A percentile compares a stretch with the other conserved stretches of the same genome.
These are phyloP conservation scores for Adelosebastes latens DNA, from an alignment of 2,797 vertebrate genomes.

Conservation along the genomic window DNA sequence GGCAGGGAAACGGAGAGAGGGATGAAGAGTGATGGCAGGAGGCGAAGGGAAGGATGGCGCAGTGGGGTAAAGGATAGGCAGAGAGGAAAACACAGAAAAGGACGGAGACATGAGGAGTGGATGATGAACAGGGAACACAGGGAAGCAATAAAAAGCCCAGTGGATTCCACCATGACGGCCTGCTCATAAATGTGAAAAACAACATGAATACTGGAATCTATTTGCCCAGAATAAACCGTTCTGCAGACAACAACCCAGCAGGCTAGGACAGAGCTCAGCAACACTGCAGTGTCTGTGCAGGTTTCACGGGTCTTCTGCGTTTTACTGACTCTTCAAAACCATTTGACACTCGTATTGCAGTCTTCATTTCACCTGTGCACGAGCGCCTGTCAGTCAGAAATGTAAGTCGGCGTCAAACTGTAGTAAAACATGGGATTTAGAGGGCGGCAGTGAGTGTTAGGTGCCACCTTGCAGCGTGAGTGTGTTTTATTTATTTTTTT, in stretches of 20 bases:
- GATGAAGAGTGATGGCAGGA: constrained; percentile 46
- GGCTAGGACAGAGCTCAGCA: constrained; percentile 18
- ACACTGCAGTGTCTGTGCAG: constrained; percentile 31
- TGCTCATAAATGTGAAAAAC: constrained; percentile 69
- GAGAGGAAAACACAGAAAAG: constrained; percentile 36
- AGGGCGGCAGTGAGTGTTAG: neutral
- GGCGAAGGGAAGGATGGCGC: constrained; percentile 43
- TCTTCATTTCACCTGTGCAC: constrained; percentile 32
- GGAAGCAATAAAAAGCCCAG: constrained; percentile 64
- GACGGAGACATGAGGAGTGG: constrained; percentile 46
- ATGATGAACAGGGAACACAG: constrained; percentile 55
- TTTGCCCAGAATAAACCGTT: constrained; percentile 67
- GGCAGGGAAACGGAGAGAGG: constrained; percentile 38
- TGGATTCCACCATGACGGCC: constrained; percentile 57
- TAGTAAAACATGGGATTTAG: constrained; percentile 32
- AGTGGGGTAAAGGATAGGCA: constrained; percentile 41
- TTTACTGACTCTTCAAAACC: constrained; percentile 26
- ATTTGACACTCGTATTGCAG: constrained; percentile 34
- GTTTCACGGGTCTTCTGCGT: constrained; percentile 43
- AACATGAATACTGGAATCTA: constrained; percentile 62
- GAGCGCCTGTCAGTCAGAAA: constrained; percentile 46
- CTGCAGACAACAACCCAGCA: constrained; percentile 43
- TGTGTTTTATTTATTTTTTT: constrained; percentile 14
- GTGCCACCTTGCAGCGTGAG: neutral
- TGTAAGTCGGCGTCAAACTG: constrained; percentile 32